A percentile compares a stretch with the other conserved stretches of the same genome.
These are phyloP conservation scores for Drosophila suboccidentalis DNA, from an alignment of 2,888 invertebrate genomes.

Conservation along the genomic window DNA sequence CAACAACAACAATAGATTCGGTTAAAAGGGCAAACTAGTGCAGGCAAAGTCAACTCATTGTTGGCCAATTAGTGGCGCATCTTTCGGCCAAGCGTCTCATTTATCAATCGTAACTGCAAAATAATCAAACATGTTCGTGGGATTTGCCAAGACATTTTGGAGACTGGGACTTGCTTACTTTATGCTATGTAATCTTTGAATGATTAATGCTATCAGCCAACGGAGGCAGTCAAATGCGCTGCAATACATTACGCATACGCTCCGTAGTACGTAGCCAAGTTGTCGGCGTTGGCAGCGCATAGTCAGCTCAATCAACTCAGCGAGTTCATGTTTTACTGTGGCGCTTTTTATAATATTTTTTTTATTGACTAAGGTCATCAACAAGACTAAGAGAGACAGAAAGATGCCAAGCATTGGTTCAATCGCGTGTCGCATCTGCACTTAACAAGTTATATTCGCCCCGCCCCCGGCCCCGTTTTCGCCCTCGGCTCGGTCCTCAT, in stretches of 20 bases:
- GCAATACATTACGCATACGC: slow-evolving; percentile 32
- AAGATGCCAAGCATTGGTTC: slow-evolving; percentile 1
- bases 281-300: slow-evolving; percentile 16
- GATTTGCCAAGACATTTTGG: slow-evolving; percentile 17
- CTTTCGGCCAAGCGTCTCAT: slow-evolving; percentile 50
- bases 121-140: slow-evolving; percentile 38
- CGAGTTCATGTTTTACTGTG: slow-evolving; percentile 7
- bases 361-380: slow-evolving; percentile 83
- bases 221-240: not conserved
- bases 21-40: slow-evolving; percentile 55
- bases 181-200: slow-evolving; percentile 15
- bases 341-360: slow-evolving; percentile 23
- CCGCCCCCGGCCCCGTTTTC: not conserved
- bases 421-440: slow-evolving; percentile 72
- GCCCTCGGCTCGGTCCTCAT: not conserved
- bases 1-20: not conserved
- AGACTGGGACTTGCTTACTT: slow-evolving; percentile 9
- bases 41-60: slow-evolving; percentile 35
- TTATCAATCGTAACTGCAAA: slow-evolving; percentile 67
- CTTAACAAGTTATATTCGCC: slow-evolving; percentile 49
- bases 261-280: slow-evolving; percentile 18
- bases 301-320: slow-evolving; percentile 11
- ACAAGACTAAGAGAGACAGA: slow-evolving; percentile 21
- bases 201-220: slow-evolving; percentile 10
- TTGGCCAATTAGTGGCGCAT: slow-evolving; percentile 50